Base-by-base conservation (phyloP, 2,797 vertebrate genomes). In the Cyclopterus lumpus region DNA sequence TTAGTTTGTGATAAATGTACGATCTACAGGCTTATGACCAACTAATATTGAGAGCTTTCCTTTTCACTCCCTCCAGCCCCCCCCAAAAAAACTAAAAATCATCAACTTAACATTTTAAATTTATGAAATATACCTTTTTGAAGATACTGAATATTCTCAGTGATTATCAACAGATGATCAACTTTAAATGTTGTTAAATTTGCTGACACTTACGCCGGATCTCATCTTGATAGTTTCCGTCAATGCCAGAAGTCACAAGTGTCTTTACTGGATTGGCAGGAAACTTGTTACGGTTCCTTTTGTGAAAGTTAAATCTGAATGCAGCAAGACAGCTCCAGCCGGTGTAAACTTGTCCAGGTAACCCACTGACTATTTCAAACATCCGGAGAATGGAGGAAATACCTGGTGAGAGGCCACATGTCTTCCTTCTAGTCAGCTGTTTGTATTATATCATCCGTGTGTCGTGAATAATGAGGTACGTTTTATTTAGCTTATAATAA, bases 301-400 rank as follows among this genome's bases (percentile, higher is more conserved):
- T 42, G 63, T 67, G 10, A 75, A 73, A 75, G 70, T 73, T 12
- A 60, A 78, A 71, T 42, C 2, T 62, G n/a, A 49, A 82, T 57
- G 22, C 20, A 61, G 24, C 24, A 36, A 20, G 38, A 61, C 57
- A 2, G 67, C 40, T 74, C 26, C 26, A 71, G 77, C 86, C 84
- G 84, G 73, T 90, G 84, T 75, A 61, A 91, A 89, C 84, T 75
- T 86, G 84, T 82, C 73, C 72, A 72, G 64, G 62, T 83, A 66
- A 75, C 67, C 6, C 6, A 59, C 10, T 58, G 55, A 88, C 71
- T 78, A 87, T 62, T 84, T 7, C 71, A 92, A 88, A 87, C 80
- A 89, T 87, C 51, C 40, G 10, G 58, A 79, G 80, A 89, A 90
- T 88, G 80, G 49, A 86, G 84, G 78, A 89, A 87, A 87, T 72